Conservation (phyloP, 2,797 vertebrate species). For the Antrozous pallidus region DNA sequence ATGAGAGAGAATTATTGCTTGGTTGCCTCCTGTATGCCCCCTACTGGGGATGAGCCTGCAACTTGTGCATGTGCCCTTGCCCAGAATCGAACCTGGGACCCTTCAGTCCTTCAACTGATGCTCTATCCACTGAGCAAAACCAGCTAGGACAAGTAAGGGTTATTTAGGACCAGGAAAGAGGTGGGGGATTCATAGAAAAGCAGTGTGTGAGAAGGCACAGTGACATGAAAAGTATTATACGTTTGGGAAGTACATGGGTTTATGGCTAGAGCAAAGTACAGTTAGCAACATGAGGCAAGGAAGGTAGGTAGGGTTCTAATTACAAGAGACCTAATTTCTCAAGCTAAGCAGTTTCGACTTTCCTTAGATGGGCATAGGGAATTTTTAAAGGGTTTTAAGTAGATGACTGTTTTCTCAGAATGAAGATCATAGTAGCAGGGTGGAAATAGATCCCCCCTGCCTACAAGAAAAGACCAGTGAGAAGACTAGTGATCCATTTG, state of each 20-base stretch:
- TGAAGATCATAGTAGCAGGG: background rate
- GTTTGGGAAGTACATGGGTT: background rate
- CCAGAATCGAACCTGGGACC: no score
- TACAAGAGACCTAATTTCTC: background rate
- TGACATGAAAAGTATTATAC: no score
- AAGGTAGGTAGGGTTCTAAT: background rate
- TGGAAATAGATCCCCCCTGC: background rate
- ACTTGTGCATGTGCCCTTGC: no score
- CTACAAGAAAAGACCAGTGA: background rate
- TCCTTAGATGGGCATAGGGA: background rate
- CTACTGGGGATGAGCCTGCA: no score
- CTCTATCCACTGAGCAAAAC: no score
- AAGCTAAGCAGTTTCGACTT: background rate
- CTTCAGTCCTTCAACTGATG: no score
- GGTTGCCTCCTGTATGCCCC: no score
- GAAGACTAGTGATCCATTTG: background rate
- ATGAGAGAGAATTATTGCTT: no score
- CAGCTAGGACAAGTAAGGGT: background rate
- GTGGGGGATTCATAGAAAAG: background rate
- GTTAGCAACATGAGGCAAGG: background rate
- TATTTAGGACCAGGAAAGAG: background rate
- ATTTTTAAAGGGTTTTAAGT: background rate
- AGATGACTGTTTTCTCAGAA: background rate
- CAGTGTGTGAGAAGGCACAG: background rate
- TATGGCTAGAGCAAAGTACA: background rate